A percentile compares a stretch with the other conserved stretches of the same genome.
Evolutionary conservation across 2,888 invertebrate genomes (phyloP).

Genomic region (Campaea margaritaria): DNA sequence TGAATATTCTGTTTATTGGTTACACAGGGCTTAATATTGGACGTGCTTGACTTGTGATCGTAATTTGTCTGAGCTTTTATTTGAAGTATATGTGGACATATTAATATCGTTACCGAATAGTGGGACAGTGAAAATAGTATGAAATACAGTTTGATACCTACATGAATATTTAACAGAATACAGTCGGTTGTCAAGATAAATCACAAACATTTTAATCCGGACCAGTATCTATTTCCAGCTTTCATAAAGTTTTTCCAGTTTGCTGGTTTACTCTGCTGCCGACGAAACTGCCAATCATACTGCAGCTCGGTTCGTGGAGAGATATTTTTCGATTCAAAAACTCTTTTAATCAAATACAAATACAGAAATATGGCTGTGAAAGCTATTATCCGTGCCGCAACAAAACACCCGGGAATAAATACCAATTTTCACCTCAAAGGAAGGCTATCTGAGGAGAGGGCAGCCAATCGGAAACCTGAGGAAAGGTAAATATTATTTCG

Average conservation of each 20-base stretch:
- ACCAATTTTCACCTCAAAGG: slow-evolving; percentile 74
- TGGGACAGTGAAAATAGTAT: background rate
- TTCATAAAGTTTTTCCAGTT: slow-evolving; percentile 17
- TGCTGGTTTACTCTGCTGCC: slow-evolving; percentile 23
- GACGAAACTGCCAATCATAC: slow-evolving; percentile 27
- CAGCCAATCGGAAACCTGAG: slow-evolving; percentile 63
- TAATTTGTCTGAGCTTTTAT: no score
- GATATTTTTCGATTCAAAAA: slow-evolving; percentile 36
- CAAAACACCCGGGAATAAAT: slow-evolving; percentile 66
- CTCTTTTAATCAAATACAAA: slow-evolving; percentile 43
- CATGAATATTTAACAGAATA: slow-evolving; percentile 1
- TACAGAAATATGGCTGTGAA: slow-evolving; percentile 43
- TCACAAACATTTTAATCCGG: slow-evolving; percentile 1
- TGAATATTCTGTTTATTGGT: slow-evolving; percentile 31
- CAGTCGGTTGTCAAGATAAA: slow-evolving; percentile 9
- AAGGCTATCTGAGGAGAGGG: slow-evolving; percentile 59
- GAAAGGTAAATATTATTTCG: slow-evolving; percentile 75
- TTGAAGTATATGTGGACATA: background rate
- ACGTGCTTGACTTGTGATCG: slow-evolving; percentile 8
- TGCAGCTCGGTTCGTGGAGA: slow-evolving; percentile 21
- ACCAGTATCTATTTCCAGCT: slow-evolving; percentile 17
- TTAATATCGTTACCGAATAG: background rate
- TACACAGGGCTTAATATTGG: slow-evolving; percentile 16
- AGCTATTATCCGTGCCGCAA: slow-evolving; percentile 45
- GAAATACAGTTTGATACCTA: background rate